Base-by-base conservation (phyloP, 2,113 vertebrate species). In the Oncorhynchus keta region DNA sequence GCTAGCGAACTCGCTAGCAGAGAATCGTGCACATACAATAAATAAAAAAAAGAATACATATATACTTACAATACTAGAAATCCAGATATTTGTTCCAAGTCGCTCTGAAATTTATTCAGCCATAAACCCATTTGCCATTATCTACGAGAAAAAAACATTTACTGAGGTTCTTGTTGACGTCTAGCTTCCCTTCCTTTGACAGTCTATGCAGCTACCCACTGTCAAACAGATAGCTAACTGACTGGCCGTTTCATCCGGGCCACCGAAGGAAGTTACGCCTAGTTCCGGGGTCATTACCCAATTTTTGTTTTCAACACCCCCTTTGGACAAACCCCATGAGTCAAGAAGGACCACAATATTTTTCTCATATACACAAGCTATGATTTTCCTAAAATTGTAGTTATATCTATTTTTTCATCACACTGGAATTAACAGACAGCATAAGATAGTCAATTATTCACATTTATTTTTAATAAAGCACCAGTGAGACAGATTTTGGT, bases 31-130 rank as follows among this genome's bases (percentile, higher is more conserved):
- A 3, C 0, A 5, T 72, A 85, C 90, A 89, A 35, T 6, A 35
- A 7, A 35, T 35, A 35, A 35, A 35, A 35, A 7, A n/a, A n/a
- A 7, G 0, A 35, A 35, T 51, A 14, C 49, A 51, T 8, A 8
- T 51, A 16, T 72, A 86, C 90, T 90, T 64, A 91, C 91, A 81
- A 78, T 75, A 73, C 80, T 80, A 82, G 18, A 77, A 49, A 66
- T n/a, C 5, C 20, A 1, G 3, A 3, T 64, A 32, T 80, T 62
- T 80, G 73, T 45, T 78, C 70, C 70, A 11, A 68, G 35, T 6
- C 2, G 3, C 5, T 0, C 16, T 13, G 1, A 22, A 1, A 30
- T 68, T 32, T n/a, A 55, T 55, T 55, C 16, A 5, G 51, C 14
- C 4, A 55, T 55, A 8, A 16, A 45, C 28, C 67, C 16, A 7